Evolutionary conservation across 2,888 invertebrate species (phyloP).

Genomic region (Fissipunctia ypsillon): DNA sequence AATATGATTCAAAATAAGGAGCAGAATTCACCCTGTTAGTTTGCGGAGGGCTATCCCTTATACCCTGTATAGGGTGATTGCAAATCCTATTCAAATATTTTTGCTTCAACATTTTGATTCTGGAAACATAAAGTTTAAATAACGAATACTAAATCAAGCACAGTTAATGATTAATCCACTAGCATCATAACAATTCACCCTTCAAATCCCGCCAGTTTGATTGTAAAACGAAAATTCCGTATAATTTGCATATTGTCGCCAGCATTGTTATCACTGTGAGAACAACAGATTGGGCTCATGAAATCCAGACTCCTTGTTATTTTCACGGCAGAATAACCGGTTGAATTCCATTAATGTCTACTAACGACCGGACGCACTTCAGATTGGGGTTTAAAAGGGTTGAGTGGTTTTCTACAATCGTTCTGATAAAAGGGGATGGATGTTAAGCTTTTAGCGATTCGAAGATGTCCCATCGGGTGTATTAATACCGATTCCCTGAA

Average conservation of each 20-base stretch:
- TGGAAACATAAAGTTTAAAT: neutral
- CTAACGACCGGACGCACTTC: slow-evolving; percentile 90
- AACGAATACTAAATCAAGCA: neutral
- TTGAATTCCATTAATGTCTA: slow-evolving; percentile 89
- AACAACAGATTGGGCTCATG: slow-evolving; percentile 80
- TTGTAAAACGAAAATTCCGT: slow-evolving; percentile 45
- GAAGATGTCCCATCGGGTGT: slow-evolving; percentile 84
- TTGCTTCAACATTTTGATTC: neutral
- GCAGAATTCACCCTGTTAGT: too few species aligned
- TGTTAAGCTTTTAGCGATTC: slow-evolving; percentile 89
- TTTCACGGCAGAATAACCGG: slow-evolving; percentile 87
- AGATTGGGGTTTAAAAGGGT: slow-evolving; percentile 90
- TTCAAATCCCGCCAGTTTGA: slow-evolving; percentile 20
- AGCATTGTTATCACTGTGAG: slow-evolving; percentile 75
- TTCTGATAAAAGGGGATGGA: slow-evolving; percentile 88
- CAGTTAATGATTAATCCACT: slow-evolving; percentile 11
- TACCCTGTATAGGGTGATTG: neutral
- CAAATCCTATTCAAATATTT: neutral
- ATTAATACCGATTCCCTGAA: slow-evolving; percentile 72
- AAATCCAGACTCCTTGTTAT: slow-evolving; percentile 85
- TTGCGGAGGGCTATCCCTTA: too few species aligned
- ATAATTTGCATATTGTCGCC: slow-evolving; percentile 68
- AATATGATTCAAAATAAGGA: too few species aligned
- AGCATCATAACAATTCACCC: neutral
- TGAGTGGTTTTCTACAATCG: slow-evolving; percentile 90